Base-by-base conservation (phyloP, 2,113 vertebrate species). In the Galemys pyrenaicus region DNA sequence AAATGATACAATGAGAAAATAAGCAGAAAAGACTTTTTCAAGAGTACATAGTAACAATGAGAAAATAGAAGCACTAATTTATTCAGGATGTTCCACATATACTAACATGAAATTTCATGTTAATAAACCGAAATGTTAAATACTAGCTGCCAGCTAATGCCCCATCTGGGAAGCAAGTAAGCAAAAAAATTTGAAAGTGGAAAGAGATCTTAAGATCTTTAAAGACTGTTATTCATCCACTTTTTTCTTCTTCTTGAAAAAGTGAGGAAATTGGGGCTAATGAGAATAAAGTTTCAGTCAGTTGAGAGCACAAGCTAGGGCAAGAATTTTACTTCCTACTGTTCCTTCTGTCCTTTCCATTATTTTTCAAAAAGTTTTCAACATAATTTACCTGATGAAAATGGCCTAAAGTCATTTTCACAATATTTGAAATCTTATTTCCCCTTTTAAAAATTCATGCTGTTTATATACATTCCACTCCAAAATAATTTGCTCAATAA, bases 221-320 rank as follows among this genome's bases (percentile, higher is more conserved):
- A 11, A 68, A 68, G 35, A 65, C 35, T n/a, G 30, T 11, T 15
- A 28, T 51, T 60, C 49, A 32, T 41, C 28, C 4, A 67, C n/a
- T 64, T 58, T 78, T 54, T 89, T 81, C 65, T 85, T 75, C 20
- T 67, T 54, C 73, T 85, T 70, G 54, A 91, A 89, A 93, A 78
- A 49, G 26, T 37, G 12, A 82, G n/a, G n/a, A 73, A 77, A 78
- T 3, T 28, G 3, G 32, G 83, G 20, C 35, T 54, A 44, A 49
- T 35, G 46, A 68, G 49, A 93, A 4, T 49, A 49, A 7, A 49
- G 8, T 85, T 75, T 82, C 44, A 49, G 9, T 10, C 64, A 92
- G 30, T 6, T 37, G 51, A 11, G 13, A 26, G 5, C 19, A 60
- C 35, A 54, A 28, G 32, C 15, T 56, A 12, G n/a, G 46, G 46